phyloP scores from a whole-genome alignment of 1,140 invertebrate genomes.

The Tetraneura akinire region DNA sequence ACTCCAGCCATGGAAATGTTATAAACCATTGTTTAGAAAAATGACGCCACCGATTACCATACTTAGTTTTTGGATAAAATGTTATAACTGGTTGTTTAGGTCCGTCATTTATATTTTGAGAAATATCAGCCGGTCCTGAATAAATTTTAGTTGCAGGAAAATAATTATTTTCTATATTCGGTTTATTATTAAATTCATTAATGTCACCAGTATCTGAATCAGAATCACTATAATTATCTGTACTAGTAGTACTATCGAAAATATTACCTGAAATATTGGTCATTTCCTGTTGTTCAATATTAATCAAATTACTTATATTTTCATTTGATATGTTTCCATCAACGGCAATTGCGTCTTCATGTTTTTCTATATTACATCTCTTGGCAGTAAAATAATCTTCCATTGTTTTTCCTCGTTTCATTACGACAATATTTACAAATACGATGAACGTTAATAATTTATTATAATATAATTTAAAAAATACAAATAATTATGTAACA shows the following conservation, averaged over 20 bases:
- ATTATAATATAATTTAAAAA: too few species aligned
- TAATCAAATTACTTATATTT: too few species aligned
- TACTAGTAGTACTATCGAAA: conserved; percentile 23
- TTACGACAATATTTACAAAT: too few species aligned
- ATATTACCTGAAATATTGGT: conserved; percentile 10
- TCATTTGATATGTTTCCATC: too few species aligned
- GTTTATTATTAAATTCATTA: background rate
- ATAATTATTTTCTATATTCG: conserved; percentile 3
- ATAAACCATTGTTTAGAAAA: too few species aligned
- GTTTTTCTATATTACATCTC: background rate
- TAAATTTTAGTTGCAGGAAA: background rate
- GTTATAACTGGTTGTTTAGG: too few species aligned
- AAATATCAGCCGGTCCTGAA: conserved; percentile 7
- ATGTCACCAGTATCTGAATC: conserved; percentile 16
- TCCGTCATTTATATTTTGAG: conserved; percentile 17
- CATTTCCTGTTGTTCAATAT: conserved; percentile 2
- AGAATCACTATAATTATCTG: conserved; percentile 18
- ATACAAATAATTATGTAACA: too few species aligned
- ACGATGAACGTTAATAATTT: too few species aligned
- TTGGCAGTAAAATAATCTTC: conserved; percentile 4
- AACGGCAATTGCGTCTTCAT: background rate
- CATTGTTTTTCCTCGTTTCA: conserved; percentile 13
- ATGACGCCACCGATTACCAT: too few species aligned
- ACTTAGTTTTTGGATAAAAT: too few species aligned
- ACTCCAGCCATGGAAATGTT: too few species aligned